Evolutionary conservation across 2,888 invertebrate genomes (phyloP).

Genomic region (Drosophila cracens): DNA sequence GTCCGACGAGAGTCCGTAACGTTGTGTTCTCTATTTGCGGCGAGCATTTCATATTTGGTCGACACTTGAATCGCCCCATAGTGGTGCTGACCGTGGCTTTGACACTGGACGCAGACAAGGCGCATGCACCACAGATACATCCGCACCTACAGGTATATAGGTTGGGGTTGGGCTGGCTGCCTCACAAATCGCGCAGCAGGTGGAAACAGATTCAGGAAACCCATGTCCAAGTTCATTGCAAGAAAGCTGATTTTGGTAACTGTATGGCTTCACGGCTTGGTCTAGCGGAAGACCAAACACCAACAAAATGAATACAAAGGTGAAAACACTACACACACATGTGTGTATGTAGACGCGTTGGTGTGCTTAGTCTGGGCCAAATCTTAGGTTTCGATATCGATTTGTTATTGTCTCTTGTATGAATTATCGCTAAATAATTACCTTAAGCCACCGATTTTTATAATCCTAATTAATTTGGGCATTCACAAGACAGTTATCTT

Average conservation of each 20-base stretch:
- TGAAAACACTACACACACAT: constrained; percentile 8
- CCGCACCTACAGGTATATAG: constrained; percentile 12
- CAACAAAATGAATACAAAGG: constrained; percentile 14
- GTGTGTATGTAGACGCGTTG: constrained; percentile 4
- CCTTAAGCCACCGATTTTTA: background rate
- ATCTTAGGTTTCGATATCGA: constrained; percentile 20
- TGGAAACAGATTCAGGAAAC: constrained; percentile 65
- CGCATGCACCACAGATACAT: constrained; percentile 42
- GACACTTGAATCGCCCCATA: constrained; percentile 10
- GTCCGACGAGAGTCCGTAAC: constrained; percentile 52
- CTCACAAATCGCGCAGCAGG: constrained; percentile 47
- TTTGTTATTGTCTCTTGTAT: constrained; percentile 12
- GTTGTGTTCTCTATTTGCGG: constrained; percentile 51
- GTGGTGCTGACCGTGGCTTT: constrained; percentile 50
- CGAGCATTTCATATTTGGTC: constrained; percentile 47
- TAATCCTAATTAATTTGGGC: background rate
- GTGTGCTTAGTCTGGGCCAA: constrained; percentile 30
- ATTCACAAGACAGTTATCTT: background rate
- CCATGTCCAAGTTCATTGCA: constrained; percentile 50
- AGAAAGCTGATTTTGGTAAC: constrained; percentile 63
- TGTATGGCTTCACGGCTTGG: constrained; percentile 54
- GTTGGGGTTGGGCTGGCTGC: constrained; percentile 48
- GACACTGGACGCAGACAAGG: constrained; percentile 45
- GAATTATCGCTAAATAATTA: background rate
- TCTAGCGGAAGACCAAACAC: constrained; percentile 37